A percentile compares a stretch with the other conserved stretches of the same genome.
phyloP scores from a whole-genome alignment of 2,113 vertebrate species.

The Edolisoma coerulescens region DNA sequence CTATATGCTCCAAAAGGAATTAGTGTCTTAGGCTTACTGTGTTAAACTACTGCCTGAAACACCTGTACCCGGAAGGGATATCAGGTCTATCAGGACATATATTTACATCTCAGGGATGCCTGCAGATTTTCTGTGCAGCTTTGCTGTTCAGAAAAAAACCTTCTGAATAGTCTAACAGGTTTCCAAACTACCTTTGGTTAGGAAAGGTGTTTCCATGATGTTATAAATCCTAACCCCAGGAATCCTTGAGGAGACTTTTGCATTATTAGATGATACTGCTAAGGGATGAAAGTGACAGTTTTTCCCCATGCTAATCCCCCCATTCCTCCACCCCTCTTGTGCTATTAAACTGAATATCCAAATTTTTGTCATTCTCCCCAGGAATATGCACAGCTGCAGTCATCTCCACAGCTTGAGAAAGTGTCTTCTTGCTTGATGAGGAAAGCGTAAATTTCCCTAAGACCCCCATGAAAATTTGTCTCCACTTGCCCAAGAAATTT shows the following conservation, averaged over 20 bases:
- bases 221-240: background rate
- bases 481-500: background rate
- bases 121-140: background rate
- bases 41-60: background rate
- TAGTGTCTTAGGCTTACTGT: background rate
- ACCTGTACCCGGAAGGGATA: background rate
- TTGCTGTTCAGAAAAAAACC: background rate
- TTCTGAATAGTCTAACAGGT: background rate
- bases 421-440: background rate
- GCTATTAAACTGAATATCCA: slow-evolving; percentile 9
- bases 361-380: slow-evolving; percentile 18
- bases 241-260: background rate
- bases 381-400: background rate
- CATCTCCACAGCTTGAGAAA: background rate
- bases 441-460: background rate
- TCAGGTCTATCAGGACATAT: background rate
- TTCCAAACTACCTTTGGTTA: background rate
- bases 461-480: background rate
- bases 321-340: background rate
- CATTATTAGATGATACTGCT: background rate
- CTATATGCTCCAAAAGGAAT: background rate
- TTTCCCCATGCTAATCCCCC: background rate
- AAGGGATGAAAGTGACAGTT: background rate
- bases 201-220: background rate
- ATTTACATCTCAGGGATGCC: background rate